Conservation (phyloP, 2,113 vertebrate species). For the Anolis sagrei region DNA sequence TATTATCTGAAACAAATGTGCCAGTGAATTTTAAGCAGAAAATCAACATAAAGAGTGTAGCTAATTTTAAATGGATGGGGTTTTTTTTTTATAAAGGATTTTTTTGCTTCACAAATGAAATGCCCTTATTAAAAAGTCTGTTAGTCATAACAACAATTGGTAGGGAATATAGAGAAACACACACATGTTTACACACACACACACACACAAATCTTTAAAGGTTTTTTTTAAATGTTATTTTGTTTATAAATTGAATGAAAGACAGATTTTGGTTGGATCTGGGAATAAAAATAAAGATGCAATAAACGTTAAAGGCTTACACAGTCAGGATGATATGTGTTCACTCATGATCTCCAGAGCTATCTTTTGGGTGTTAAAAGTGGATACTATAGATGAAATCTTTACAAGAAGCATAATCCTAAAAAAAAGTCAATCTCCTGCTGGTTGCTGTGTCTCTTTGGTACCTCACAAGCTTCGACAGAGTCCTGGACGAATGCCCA, state of each 20-base stretch:
- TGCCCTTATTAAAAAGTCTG: slow-evolving; percentile 61
- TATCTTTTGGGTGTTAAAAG: slow-evolving; percentile 70
- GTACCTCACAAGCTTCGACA: slow-evolving; percentile 86
- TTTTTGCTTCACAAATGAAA: slow-evolving; percentile 28
- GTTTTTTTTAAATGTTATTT: slow-evolving; percentile 42
- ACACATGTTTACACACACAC: not conserved
- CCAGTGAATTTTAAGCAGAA: slow-evolving; percentile 70
- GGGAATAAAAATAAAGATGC: slow-evolving; percentile 57
- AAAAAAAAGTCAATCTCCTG: slow-evolving; percentile 78
- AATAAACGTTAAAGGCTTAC: slow-evolving; percentile 74
- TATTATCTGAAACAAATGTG: slow-evolving; percentile 70
- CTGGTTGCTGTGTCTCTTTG: slow-evolving; percentile 81
- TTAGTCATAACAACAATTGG: slow-evolving; percentile 49
- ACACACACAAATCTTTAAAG: slow-evolving; percentile 6
- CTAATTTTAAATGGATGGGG: slow-evolving; percentile 55
- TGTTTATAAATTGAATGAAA: slow-evolving; percentile 30
- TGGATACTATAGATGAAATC: slow-evolving; percentile 76
- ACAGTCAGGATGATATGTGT: slow-evolving; percentile 55
- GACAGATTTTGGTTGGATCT: slow-evolving; percentile 60
- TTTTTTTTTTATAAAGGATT: slow-evolving; percentile 56
- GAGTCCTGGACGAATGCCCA: slow-evolving; percentile 93
- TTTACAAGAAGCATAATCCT: slow-evolving; percentile 79
- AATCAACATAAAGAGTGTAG: slow-evolving; percentile 64
- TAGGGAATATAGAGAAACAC: not conserved
- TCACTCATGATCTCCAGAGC: slow-evolving; percentile 61